Evolutionary conservation across 35 echinoderm and acorn worm genomes (phyloP), one percentile per base, ranked within the genome.

Genomic region (Strongylocentrotus purpuratus): DNA sequence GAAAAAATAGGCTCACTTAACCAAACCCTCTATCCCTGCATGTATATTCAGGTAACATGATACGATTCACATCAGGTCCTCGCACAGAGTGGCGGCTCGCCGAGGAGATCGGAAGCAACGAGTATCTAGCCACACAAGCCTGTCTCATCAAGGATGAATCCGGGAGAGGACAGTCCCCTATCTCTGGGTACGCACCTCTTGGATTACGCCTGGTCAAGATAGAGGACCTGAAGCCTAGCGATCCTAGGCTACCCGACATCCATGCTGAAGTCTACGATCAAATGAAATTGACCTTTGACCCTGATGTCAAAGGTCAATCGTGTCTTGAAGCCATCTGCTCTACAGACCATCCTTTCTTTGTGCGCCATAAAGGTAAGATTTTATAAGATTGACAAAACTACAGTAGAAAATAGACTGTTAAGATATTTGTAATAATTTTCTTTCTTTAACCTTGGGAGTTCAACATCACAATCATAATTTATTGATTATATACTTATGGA

Each of bases 291-390:
- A 96, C 95, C 5, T 94, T 96, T 32, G 85, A 94, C 31, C 61
- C 95, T 31, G 33, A 60, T 94, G 60, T 32, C 31, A 46, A 91
- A 2, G 85, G 78, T 48, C 95, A 94, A 32, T 31, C 91, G 9
- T 59, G 46, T 12, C 31, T 96, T 33, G 50, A 85, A 11, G 46
- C 95, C 46, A 85, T 86, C 22, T 96, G 95, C 41, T 85, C 89
- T 10, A 86, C 92, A 9, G 95, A 96, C 55, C 95, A 96, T 96
- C 95, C 95, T 58, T 96, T 96, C 86, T 96, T 94, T 87, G 95
- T 96, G 31, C 94, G 85, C 94, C 17, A 86, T 31, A 96, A 96
- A 94, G 95, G 95, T 96, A 96, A n/a, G 87, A 45, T 22, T 89
- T 89, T 11, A 55, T 55, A 22, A n/a, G 22, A 18, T 22, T 78